Evolutionary conservation across 2,113 vertebrate species (phyloP), one percentile per base, ranked within the genome.

Genomic region (Grantiella picta): DNA sequence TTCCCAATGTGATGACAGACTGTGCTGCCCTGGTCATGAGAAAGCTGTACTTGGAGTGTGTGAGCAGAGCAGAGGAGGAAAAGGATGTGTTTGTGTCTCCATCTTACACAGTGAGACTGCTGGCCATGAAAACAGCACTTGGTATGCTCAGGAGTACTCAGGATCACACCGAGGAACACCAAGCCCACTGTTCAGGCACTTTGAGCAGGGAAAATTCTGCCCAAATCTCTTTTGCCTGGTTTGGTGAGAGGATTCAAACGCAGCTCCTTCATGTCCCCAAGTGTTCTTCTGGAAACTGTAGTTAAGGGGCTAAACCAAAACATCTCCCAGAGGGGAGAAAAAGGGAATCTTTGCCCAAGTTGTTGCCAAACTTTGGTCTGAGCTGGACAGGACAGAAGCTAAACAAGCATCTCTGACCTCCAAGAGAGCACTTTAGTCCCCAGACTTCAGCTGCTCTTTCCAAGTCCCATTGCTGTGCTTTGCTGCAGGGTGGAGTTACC

Each of bases 51-150:
- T 60, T 1, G 2, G 87, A 63, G 27, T 10, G 73, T 44, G 56
- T 11, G 57, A 85, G 90, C 53, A 65, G 53, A 56, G 61, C 11
- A 23, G 53, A 49, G 31, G 10, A n/a, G 36, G 38, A 53, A 27
- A 36, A 47, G 40, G 33, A 77, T 24, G 18, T 6, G 35, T 25
- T 33, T 40, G 28, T 66, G 60, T 44, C 35, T 82, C 75, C 4
- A 3, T n/a, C 68, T 73, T 12, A 12, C 20, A 24, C 23, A 12
- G 59, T 4, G 21, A 28, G 35, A 27, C 40, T 0, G 1, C 42
- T 5, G 15, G 61, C n/a, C 17, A 11, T 4, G 31, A 21, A 60
- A 77, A 24, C 20, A 69, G 61, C 0, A 0, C 53, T 64, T 36
- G 66, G 6, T n/a, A 13, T 25, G 35, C 24, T 72, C 63, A 28